A percentile compares a stretch with the other conserved stretches of the same genome.
phyloP scores from a whole-genome alignment of 2,797 vertebrate species.

The Galagoides demidoff region DNA sequence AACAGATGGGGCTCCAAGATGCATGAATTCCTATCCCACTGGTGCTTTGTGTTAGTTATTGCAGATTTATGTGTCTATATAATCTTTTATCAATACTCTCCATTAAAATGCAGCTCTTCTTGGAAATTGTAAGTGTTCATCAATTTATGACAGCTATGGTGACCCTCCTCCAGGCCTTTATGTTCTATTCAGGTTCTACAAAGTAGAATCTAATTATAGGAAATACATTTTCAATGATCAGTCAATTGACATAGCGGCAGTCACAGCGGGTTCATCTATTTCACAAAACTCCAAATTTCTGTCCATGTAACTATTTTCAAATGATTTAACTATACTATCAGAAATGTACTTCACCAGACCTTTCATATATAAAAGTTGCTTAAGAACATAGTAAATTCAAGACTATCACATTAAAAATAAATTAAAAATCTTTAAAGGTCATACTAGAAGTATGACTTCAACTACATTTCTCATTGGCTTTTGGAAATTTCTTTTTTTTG shows the following conservation, averaged over 20 bases:
- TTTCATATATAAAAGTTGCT: constrained; percentile 46
- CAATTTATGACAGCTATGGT: constrained; percentile 4
- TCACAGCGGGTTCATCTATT: neutral
- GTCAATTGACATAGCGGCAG: neutral
- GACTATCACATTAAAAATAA: constrained; percentile 51
- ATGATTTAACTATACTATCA: constrained; percentile 46
- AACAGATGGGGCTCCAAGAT: constrained; percentile 80
- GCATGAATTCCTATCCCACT: constrained; percentile 69
- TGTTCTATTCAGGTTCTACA: constrained; percentile 44
- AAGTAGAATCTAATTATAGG: constrained; percentile 52
- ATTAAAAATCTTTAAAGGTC: constrained; percentile 27
- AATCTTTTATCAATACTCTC: constrained; percentile 57
- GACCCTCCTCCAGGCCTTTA: neutral
- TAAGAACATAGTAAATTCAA: constrained; percentile 29
- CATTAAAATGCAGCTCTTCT: constrained; percentile 54
- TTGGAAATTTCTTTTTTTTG: neutral
- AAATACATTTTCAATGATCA: constrained; percentile 37
- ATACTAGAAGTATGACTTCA: neutral
- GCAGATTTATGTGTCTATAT: constrained; percentile 55
- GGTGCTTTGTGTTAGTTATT: constrained; percentile 64
- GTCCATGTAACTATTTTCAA: constrained; percentile 48
- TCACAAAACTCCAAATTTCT: constrained; percentile 50
- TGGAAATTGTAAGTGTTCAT: constrained; percentile 33
- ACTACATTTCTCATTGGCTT: neutral
- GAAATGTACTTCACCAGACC: constrained; percentile 36